These are phyloP conservation scores for Eulemur coronatus DNA, from an alignment of 2,797 vertebrate genomes.

Conservation along the genomic window DNA sequence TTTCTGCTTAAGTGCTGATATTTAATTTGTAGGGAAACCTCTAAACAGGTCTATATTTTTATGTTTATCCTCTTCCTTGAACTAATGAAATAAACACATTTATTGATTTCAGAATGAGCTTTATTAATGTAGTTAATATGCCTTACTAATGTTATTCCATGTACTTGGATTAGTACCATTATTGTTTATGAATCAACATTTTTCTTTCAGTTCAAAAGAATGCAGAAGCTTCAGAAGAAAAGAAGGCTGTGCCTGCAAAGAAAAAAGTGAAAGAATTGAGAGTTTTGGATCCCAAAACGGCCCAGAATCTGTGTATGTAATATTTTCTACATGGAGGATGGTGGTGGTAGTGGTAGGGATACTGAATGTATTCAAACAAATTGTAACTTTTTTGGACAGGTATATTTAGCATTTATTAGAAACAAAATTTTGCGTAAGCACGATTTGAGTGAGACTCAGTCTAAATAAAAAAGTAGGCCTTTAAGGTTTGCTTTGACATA, in stretches of 20 bases:
- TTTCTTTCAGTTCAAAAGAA: slow-evolving; percentile 90
- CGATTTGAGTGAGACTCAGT: neutral
- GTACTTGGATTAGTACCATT: slow-evolving; percentile 46
- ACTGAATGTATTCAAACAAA: neutral
- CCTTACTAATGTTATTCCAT: slow-evolving; percentile 26
- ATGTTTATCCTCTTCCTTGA: slow-evolving; percentile 52
- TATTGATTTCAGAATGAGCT: slow-evolving; percentile 61
- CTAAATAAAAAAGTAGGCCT: neutral
- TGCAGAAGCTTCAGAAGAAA: slow-evolving; percentile 89
- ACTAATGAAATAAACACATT: slow-evolving; percentile 64
- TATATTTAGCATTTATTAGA: neutral
- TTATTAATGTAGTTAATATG: slow-evolving; percentile 68
- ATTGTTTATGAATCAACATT: slow-evolving; percentile 62
- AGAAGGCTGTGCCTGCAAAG: slow-evolving; percentile 88
- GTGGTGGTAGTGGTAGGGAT: neutral
- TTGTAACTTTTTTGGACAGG: neutral
- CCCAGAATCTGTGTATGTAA: slow-evolving; percentile 97
- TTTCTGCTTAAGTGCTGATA: slow-evolving; percentile 64
- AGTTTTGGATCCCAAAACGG: slow-evolving; percentile 94
- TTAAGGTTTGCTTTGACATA: neutral
- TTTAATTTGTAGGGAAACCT: slow-evolving; percentile 65
- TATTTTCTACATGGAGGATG: neutral
- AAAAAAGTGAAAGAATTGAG: slow-evolving; percentile 96
- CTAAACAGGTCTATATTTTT: slow-evolving; percentile 61
- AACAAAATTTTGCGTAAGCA: neutral